Base-by-base conservation (phyloP, 2,113 vertebrate genomes). In the Synodontis membranacea region DNA sequence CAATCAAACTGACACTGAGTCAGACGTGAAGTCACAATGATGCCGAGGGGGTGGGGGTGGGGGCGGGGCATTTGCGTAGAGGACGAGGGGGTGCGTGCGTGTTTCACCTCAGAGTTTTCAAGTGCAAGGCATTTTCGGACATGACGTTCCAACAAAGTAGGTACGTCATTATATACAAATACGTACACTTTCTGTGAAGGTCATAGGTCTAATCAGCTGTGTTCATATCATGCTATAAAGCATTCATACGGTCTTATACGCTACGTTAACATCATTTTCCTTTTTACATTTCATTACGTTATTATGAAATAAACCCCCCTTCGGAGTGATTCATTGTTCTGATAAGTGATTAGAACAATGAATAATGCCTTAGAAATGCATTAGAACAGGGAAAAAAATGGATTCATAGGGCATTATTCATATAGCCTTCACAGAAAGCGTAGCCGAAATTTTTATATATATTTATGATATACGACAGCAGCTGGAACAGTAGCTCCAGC, bases 1-100 rank as follows among this genome's bases (percentile, higher is more conserved):
- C 89, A 90, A 42, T 90, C 89, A 85, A 80, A 17, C 78, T 75
- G 80, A 62, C 85, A 82, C 70, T 21, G 44, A 62, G 68, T 64
- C 56, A 84, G 78, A 86, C 79, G 46, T 70, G 72, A 70, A 86
- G 87, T 31, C 85, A n/a, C 21, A 54, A 11, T 46, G 52, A 66
- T 17, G 25, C 70, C 19, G 54, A 31, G 37, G 28, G n/a, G 39
- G 9, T 17, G 25, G 78, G 28, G 54, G 42, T 28, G 28, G n/a
- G 39, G 9, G 70, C 0, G 14, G 25, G 76, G 79, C 52, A 5
- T 21, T n/a, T n/a, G n/a, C n/a, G n/a, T 1, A 48, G n/a, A 46
- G 37, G 80, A 64, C 4, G 25, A 21, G 15, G 44, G 39, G 5
- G n/a, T 42, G 21, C 42, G 6, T 39, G 8, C 9, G 21, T 21